A percentile compares a stretch with the other conserved stretches of the same genome.
These are phyloP conservation scores for Arrhopalites spinosus DNA, from an alignment of 2,888 invertebrate species.

Conservation along the genomic window DNA sequence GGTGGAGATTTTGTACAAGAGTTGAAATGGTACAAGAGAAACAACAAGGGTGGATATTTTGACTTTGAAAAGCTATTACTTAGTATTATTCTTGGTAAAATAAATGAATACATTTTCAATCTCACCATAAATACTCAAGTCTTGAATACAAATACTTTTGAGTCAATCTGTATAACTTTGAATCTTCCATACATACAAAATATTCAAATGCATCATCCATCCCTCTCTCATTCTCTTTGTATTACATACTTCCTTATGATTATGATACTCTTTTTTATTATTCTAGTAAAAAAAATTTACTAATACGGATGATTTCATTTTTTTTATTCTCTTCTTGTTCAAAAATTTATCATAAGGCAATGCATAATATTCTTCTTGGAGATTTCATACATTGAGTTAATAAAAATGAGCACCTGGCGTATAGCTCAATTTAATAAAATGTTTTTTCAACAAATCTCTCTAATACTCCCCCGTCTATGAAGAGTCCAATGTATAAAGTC, in stretches of 20 bases:
- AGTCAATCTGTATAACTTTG: not conserved
- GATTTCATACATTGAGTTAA: not conserved
- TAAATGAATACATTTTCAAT: not conserved
- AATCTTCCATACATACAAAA: not conserved
- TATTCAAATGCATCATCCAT: not conserved
- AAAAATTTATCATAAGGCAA: too few species aligned
- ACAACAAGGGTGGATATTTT: conserved; percentile 11
- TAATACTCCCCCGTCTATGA: too few species aligned
- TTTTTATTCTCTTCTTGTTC: too few species aligned
- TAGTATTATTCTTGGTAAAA: not conserved
- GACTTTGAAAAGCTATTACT: not conserved
- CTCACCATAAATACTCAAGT: not conserved
- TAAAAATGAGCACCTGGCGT: not conserved
- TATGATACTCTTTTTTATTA: not conserved
- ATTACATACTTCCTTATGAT: not conserved
- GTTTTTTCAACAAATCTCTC: too few species aligned
- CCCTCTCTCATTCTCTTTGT: not conserved
- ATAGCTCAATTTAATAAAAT: too few species aligned
- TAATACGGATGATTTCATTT: not conserved
- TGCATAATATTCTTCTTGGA: too few species aligned
- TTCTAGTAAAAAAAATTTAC: not conserved
- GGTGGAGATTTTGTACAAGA: conserved; percentile 19
- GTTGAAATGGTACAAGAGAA: not conserved
- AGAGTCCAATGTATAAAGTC: too few species aligned
- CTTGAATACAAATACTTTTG: not conserved